A percentile compares a stretch with the other conserved stretches of the same genome.
These are phyloP conservation scores for Xyrauchen texanus DNA, from an alignment of 2,113 vertebrate genomes.

Conservation along the genomic window DNA sequence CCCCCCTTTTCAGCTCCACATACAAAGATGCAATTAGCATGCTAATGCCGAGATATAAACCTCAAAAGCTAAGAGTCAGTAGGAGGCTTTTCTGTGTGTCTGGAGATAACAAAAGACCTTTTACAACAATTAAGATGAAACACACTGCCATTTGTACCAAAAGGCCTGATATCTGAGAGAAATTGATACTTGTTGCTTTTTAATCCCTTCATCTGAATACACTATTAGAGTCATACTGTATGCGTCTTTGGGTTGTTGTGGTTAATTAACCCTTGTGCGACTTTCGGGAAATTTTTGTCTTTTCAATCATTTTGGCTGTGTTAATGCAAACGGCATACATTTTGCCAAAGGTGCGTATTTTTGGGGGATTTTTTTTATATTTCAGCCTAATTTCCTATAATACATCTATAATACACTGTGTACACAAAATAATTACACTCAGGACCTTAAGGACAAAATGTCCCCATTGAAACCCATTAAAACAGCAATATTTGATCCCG, in stretches of 20 bases:
- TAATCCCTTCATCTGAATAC: slow-evolving; percentile 50
- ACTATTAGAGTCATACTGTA: slow-evolving; percentile 56
- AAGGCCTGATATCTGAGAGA: slow-evolving; percentile 64
- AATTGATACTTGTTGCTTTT: slow-evolving; percentile 56
- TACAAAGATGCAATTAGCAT: slow-evolving; percentile 69
- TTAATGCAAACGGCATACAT: too few relatives aligned
- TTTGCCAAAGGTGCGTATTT: too few relatives aligned
- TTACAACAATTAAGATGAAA: slow-evolving; percentile 63
- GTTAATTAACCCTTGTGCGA: slow-evolving; percentile 55
- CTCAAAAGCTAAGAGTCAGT: slow-evolving; percentile 65
- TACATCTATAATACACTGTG: too few relatives aligned
- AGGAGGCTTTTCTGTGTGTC: slow-evolving; percentile 62
- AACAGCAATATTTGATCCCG: too few relatives aligned
- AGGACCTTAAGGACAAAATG: too few relatives aligned
- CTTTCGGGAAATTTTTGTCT: too few relatives aligned
- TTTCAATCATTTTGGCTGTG: too few relatives aligned
- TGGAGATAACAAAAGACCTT: slow-evolving; percentile 73
- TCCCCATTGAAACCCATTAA: too few relatives aligned
- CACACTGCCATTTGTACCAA: slow-evolving; percentile 59
- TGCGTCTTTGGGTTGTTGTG: slow-evolving; percentile 63
- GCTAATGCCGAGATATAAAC: slow-evolving; percentile 65
- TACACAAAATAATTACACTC: too few relatives aligned
- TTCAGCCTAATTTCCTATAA: too few relatives aligned
- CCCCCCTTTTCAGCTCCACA: slow-evolving; percentile 44
- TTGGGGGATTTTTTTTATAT: too few relatives aligned